Evolutionary conservation across 2,113 vertebrate genomes (phyloP).

Genomic region (Daboia siamensis): DNA sequence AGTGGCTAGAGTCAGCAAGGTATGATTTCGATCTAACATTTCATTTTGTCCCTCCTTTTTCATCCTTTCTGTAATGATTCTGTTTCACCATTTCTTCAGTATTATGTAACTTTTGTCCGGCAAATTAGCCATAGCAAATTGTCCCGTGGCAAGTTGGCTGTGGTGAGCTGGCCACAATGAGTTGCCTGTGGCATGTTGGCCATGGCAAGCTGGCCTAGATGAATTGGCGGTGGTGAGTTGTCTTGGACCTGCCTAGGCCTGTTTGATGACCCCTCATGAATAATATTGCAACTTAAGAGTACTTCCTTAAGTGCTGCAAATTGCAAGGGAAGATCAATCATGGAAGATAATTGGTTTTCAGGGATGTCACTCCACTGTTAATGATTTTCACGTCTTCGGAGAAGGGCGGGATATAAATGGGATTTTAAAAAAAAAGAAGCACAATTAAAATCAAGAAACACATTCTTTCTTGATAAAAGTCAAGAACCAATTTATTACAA

Average conservation of each 20-base stretch:
- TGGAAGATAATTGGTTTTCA: neutral
- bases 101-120: too few species aligned
- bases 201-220: too few species aligned
- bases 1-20: neutral
- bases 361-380: neutral
- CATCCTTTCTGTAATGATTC: too few species aligned
- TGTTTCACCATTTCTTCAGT: too few species aligned
- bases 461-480: neutral
- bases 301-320: neutral
- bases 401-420: too few species aligned
- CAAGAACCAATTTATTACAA: neutral
- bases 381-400: neutral
- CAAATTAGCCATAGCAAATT: too few species aligned
- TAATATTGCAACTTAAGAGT: neutral
- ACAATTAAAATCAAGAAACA: neutral
- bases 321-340: neutral
- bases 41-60: neutral
- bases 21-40: neutral
- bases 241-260: neutral
- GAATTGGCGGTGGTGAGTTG: too few species aligned
- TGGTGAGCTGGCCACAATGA: too few species aligned
- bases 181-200: too few species aligned
- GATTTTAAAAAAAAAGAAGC: neutral
- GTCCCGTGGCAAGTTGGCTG: too few species aligned
- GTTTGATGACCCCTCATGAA: neutral